These are phyloP conservation scores for Meriones unguiculatus DNA, from an alignment of 2,113 vertebrate genomes.

Conservation along the genomic window DNA sequence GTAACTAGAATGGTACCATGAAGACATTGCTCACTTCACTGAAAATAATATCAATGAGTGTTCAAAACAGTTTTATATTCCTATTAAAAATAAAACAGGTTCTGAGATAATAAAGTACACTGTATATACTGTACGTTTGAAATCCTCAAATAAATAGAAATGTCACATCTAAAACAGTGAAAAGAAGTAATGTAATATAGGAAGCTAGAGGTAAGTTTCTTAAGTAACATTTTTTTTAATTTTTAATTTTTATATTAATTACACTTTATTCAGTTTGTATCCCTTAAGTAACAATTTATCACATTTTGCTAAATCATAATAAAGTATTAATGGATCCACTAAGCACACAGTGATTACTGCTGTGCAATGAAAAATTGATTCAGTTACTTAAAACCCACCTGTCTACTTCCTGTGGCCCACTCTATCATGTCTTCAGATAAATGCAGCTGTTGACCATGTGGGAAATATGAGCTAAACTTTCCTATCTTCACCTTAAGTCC, in stretches of 20 bases:
- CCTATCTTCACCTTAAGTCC: not conserved
- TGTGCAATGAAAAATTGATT: not conserved
- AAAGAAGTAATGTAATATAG: not conserved
- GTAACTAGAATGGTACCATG: not conserved
- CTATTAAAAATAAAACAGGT: not conserved
- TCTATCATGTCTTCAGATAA: not conserved
- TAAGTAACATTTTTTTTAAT: too few relatives aligned
- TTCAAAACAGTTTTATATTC: not conserved
- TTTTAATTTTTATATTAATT: too few relatives aligned
- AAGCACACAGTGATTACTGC: not conserved
- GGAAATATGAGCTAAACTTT: not conserved
- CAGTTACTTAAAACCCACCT: not conserved
- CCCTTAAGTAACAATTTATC: not conserved
- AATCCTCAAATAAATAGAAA: not conserved
- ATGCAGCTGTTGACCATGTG: not conserved
- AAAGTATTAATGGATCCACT: too few relatives aligned
- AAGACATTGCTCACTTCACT: not conserved
- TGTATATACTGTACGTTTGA: not conserved
- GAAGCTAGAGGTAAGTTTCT: not conserved
- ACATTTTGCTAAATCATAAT: too few relatives aligned
- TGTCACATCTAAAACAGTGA: not conserved
- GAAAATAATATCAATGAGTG: not conserved
- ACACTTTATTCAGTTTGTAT: too few relatives aligned
- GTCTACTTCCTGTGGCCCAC: not conserved
- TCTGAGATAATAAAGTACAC: not conserved